Conservation (phyloP, 2,797 vertebrate species). For the Glyptemys insculpta region DNA sequence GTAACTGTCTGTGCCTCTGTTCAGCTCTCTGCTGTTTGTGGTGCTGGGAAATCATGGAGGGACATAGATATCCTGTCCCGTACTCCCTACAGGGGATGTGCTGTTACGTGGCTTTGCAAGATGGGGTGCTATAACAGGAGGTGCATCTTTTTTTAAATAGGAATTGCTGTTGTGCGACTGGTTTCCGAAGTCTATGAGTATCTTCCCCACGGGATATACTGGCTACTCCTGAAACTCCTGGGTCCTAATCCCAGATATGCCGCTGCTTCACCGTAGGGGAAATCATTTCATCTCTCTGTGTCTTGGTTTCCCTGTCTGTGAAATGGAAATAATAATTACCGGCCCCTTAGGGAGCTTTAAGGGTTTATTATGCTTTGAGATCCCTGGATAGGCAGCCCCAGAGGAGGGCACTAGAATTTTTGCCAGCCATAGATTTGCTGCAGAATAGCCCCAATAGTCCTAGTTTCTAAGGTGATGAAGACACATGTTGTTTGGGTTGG, state of each 20-base stretch:
- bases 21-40: neutral
- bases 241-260: neutral
- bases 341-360: neutral
- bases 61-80: neutral
- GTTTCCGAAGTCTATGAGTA: neutral
- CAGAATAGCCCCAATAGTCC: neutral
- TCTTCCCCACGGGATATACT: neutral
- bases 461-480: neutral
- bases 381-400: neutral
- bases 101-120: neutral
- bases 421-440: neutral
- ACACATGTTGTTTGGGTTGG: neutral
- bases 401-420: neutral
- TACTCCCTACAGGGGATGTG: neutral
- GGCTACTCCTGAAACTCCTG: neutral
- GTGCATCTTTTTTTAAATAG: neutral
- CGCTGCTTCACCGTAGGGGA: neutral
- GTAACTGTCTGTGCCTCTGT: neutral
- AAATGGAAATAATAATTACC: neutral
- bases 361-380: neutral
- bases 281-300: neutral
- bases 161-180: neutral
- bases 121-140: neutral
- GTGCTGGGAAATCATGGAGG: neutral
- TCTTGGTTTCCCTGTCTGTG: neutral